Percentiles rank a stretch among this genome's conserved stretches.
Conservation (phyloP, 2,113 vertebrate species). For the Petrocephalus zakoni region DNA sequence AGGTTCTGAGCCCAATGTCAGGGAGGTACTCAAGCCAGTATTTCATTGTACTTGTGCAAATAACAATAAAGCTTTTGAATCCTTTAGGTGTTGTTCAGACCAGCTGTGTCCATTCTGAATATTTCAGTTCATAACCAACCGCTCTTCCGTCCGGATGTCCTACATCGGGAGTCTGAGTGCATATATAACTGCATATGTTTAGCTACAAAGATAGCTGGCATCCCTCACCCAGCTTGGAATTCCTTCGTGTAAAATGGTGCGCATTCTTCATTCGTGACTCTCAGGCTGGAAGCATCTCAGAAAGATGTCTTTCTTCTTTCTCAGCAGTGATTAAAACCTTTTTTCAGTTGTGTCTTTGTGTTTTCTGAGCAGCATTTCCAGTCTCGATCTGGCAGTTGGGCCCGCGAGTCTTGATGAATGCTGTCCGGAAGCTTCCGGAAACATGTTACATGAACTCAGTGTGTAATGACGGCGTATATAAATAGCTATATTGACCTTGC, state of each 20-base stretch:
- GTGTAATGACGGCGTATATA: slow-evolving; percentile 48
- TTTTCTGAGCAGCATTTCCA: neutral
- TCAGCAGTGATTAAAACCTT: slow-evolving; percentile 26
- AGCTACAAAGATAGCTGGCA: neutral
- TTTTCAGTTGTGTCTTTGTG: neutral
- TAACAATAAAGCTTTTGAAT: neutral
- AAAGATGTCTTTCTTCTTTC: slow-evolving; percentile 19
- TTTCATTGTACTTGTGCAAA: slow-evolving; percentile 23
- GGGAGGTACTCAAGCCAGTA: slow-evolving; percentile 35
- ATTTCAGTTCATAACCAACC: slow-evolving; percentile 17
- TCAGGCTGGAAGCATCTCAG: neutral
- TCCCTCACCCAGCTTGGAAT: neutral
- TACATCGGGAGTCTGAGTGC: neutral
- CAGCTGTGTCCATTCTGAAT: neutral
- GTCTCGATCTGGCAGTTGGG: slow-evolving; percentile 3
- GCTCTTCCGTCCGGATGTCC: neutral
- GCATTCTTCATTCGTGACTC: slow-evolving; percentile 23
- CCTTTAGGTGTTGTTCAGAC: slow-evolving; percentile 28
- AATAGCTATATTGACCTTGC: slow-evolving; percentile 52
- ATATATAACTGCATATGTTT: neutral
- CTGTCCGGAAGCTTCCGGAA: slow-evolving; percentile 39
- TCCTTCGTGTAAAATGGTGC: neutral
- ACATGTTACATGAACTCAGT: slow-evolving; percentile 40
- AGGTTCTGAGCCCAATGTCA: slow-evolving; percentile 48
- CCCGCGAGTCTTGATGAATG: slow-evolving; percentile 40